Base-by-base conservation (phyloP, 2,888 invertebrate species). In the Orthosia gothica region DNA sequence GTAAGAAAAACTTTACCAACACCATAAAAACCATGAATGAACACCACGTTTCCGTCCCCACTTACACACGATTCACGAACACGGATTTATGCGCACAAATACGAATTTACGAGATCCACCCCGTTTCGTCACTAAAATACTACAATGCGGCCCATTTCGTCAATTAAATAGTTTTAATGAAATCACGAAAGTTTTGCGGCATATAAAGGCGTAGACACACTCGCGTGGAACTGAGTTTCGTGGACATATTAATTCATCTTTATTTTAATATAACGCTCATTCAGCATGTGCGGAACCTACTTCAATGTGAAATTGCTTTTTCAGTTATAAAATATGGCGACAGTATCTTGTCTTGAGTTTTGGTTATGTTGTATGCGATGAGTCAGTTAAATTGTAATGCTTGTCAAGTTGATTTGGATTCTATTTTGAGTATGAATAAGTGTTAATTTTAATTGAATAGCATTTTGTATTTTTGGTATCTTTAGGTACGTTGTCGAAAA, bases 221-320 rank as follows among this genome's bases (percentile, higher is more conserved):
- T 79, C 70, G 73, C 77, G 64, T 55, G 64, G 32, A 49, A 71
- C 81, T 84, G 78, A 65, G 69, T 75, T 68, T 70, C 73, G 67
- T 47, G 68, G 83, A 87, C 87, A 85, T 82, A 86, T 88, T 87
- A 87, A 89, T 89, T 87, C 86, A 87, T 84, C 83, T 83, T 86
- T 82, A 87, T 89, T 89, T 85, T 87, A 87, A 88, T 89, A 87
- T 83, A 86, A 84, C 79, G 73, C 79, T 87, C 82, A 83, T 83
- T 88, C 87, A 82, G 81, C 85, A 79, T 81, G 82, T 87, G 83
- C 78, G 74, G 70, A 63, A 68, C 82, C 75, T 78, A 76, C 77
- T 87, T 79, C 85, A 81, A 82, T 83, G 82, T 75, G 82, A 85
- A 88, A 87, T 88, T 87, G 88, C 88, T 83, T 82, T 84, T 79